Base-by-base conservation (phyloP, 2,113 vertebrate genomes). In the Brachyhypopomus occidentalis region DNA sequence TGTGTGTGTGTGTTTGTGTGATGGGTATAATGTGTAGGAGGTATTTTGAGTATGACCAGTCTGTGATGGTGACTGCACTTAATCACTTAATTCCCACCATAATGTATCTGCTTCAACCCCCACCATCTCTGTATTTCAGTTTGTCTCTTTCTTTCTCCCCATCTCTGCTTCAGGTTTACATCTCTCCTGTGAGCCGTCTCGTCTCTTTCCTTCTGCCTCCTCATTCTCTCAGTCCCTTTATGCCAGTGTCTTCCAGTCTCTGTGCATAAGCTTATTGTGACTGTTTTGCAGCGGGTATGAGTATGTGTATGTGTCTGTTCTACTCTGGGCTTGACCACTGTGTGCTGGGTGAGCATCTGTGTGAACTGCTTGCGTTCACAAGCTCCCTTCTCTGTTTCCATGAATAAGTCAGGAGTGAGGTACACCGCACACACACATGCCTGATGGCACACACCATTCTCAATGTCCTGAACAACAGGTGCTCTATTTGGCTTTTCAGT, bases 391-490 rank as follows among this genome's bases (percentile, higher is more conserved):
- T 88, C 84, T 89, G 84, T 92, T 92, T 89, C 89, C 90, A 84
- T 94, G 89, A 94, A 94, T 94, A 93, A 93, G 90, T 87, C 87
- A 94, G 66, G 84, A 86, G 85, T 81, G 74, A 71, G 25, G 83
- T 86, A 83, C 59, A 78, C 85, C 81, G 30, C 75, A 59, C 22
- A 67, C 81, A 45, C 12, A 66, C 25, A 23, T 22, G 22, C 55
- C 34, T 23, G 56, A 9, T 14, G 1, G 34, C 19, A 55, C 63
- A 38, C 45, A 77, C 59, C 45, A 52, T 14, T 52, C 45, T 52
- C 45, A 52, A 11, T 38, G 63, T 66, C 55, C 59, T 64, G 86
- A 87, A 84, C 88, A 83, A 70, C 88, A 89, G 88, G 86, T 89
- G 88, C 86, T 79, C 86, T 78, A 72, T 86, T 87, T 82, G 72